Evolutionary conservation across 2,797 vertebrate species (phyloP).

Genomic region (Pangasius mekongensis): DNA sequence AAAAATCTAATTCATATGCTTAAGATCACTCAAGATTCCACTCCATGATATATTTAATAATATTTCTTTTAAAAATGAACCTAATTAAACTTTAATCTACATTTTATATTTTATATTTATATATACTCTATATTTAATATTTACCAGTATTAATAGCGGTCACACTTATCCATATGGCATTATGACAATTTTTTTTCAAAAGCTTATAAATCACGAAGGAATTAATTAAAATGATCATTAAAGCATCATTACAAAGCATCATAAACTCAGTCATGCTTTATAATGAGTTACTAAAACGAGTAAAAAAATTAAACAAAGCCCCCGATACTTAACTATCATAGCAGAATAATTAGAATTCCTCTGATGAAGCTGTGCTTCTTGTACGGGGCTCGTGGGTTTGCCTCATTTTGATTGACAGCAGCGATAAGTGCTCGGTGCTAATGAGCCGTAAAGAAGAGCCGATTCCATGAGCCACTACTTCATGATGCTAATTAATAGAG

Average conservation of each 20-base stretch:
- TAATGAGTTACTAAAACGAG: neutral
- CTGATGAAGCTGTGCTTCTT: neutral
- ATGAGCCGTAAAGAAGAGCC: constrained; percentile 69
- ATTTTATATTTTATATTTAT: neutral
- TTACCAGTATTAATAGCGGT: neutral
- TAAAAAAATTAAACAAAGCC: neutral
- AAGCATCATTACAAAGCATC: neutral
- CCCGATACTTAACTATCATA: neutral
- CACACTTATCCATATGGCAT: neutral
- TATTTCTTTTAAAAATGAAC: neutral
- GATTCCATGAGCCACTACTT: constrained; percentile 61
- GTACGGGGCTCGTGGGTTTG: neutral
- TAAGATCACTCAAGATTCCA: too few species aligned
- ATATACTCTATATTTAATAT: neutral
- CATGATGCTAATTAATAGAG: constrained; percentile 77
- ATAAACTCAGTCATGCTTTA: neutral
- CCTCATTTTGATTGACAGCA: constrained; percentile 31
- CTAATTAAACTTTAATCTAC: neutral
- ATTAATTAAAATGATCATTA: neutral
- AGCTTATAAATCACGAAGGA: neutral
- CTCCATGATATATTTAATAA: neutral
- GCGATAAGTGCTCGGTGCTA: constrained; percentile 58
- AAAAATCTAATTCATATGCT: too few species aligned
- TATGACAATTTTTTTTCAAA: neutral
- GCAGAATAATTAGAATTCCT: neutral